Evolutionary conservation across 2,888 invertebrate species (phyloP), one percentile per base, ranked within the genome.

Genomic region (Monopis laevigella): DNA sequence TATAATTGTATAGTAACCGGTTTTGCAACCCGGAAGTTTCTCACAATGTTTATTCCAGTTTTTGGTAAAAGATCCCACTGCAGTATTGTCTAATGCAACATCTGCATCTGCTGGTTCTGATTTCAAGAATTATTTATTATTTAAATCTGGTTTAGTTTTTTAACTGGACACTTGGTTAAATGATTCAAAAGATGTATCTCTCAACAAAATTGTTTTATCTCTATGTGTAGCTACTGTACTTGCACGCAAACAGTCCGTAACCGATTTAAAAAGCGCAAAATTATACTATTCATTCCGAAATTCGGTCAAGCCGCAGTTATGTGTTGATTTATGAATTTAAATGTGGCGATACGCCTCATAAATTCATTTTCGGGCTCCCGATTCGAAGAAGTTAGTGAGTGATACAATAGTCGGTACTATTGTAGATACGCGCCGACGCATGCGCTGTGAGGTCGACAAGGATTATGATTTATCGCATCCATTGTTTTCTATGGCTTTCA

Each of bases 21-120:
- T 73, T 62, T 45, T 53, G 54, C 56, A 58, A 72, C 56, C 49
- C 72, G 75, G 75, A 77, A 75, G 68, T 30, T 54, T 66, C 69
- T 51, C 63, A 65, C 66, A 59, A 48, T 16, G 12, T 13, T 30
- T 19, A 44, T 44, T 43, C 43, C 43, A 40, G 41, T 44, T 44
- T 44, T 41, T 16, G 32, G 27, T 24, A 39, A 44, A 41, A 32
- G 17, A 27, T 24, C 2, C 11, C 12, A 14, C 14, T 39, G 27
- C 39, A 39, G 11, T 39, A 14, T 39, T 26, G 13, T 19, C 27
- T 11, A 21, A 12, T 10, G 24, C 24, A 21, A 21, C 24, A 21
- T 38, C 38, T 21, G 24, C 8, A n/a, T n/a, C n/a, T n/a, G n/a
- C n/a, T n/a, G n/a, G n/a, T n/a, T n/a, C n/a, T n/a, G n/a, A n/a